Base-by-base conservation (phyloP, 2,113 vertebrate genomes). In the Stomatorhinus ivindoensis region DNA sequence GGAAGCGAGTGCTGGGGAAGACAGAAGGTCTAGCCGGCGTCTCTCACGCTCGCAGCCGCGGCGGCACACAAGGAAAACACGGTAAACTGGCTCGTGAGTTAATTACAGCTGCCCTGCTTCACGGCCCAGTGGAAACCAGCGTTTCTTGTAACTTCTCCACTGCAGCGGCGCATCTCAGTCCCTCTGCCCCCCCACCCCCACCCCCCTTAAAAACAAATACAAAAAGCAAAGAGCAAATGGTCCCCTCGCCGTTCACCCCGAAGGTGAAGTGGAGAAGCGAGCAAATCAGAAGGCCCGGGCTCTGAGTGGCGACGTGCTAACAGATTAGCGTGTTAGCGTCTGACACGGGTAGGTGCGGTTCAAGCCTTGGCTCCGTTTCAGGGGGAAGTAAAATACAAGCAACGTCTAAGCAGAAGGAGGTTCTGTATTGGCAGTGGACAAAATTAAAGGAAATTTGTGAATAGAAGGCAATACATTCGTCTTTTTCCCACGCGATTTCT, bases 401-500 rank as follows among this genome's bases (percentile, higher is more conserved):
- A 3, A 44, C 91, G 89, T 92, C 91, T 92, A 92, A 92, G 92
- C 93, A 93, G 91, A 91, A 90, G 92, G 90, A 88, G 55, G 90
- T 89, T 84, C 24, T 94, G 94, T 94, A 94, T 94, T 93, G 92
- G 94, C 15, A 89, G 92, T 90, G 92, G 92, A 91, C 93, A 93
- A 91, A 93, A 94, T 94, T 94, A 92, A 94, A 94, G 91, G 92
- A 92, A 92, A 93, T 95, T 93, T 93, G 93, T 92, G 91, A 92
- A 93, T 94, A 93, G 91, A 89, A 93, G 92, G 90, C 90, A 90
- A 89, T 89, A 90, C 89, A 93, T 92, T 93, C 50, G 46, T 44
- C 89, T 90, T 90, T 73, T 84, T 86, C 87, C 86, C 91, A 76
- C 35, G 50, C 24, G 17, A 5, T 7, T 55, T 8, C 50, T 19